A percentile compares a stretch with the other conserved stretches of the same genome.
phyloP scores from a whole-genome alignment of 2,113 vertebrate genomes.

The Cryptomyrus ogoouensis region DNA sequence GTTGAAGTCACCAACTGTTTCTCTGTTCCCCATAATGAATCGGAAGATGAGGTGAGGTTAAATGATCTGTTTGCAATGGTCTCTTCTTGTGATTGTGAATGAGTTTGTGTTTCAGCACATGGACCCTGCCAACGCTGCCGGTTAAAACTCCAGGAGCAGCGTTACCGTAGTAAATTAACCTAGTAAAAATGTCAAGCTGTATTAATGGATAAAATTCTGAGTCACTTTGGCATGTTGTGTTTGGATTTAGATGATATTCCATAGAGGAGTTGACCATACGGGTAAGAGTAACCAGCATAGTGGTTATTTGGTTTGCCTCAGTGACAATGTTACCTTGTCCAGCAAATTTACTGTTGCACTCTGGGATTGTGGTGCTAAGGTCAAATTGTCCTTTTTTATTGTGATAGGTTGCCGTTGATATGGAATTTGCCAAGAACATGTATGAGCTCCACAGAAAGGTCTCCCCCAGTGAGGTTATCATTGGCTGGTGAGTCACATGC shows the following conservation, averaged over 20 bases:
- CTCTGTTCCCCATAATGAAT: conserved; percentile 97
- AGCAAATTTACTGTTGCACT: not conserved
- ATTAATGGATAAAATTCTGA: not conserved
- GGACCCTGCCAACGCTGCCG: not conserved
- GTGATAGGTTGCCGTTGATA: conserved; percentile 89
- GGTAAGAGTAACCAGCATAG: not conserved
- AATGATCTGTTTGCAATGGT: not conserved
- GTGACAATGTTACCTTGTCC: not conserved
- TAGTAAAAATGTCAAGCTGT: not conserved
- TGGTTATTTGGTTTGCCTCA: not conserved
- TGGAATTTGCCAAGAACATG: conserved; percentile 99
- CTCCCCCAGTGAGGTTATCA: conserved; percentile 87
- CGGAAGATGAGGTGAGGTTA: conserved; percentile 85
- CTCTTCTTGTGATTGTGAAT: not conserved
- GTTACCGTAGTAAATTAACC: not conserved
- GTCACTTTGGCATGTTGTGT: not conserved
- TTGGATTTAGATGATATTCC: not conserved
- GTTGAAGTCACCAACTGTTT: conserved; percentile 98
- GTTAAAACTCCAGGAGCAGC: not conserved
- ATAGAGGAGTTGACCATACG: not conserved
- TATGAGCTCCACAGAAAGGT: conserved; percentile 97
- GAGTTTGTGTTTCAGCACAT: not conserved
- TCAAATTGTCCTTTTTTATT: not conserved
- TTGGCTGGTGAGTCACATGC: conserved; percentile 76
- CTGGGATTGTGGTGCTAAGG: not conserved